Evolutionary conservation across 2,113 vertebrate species (phyloP).

Genomic region (Emydocephalus ijimae): DNA sequence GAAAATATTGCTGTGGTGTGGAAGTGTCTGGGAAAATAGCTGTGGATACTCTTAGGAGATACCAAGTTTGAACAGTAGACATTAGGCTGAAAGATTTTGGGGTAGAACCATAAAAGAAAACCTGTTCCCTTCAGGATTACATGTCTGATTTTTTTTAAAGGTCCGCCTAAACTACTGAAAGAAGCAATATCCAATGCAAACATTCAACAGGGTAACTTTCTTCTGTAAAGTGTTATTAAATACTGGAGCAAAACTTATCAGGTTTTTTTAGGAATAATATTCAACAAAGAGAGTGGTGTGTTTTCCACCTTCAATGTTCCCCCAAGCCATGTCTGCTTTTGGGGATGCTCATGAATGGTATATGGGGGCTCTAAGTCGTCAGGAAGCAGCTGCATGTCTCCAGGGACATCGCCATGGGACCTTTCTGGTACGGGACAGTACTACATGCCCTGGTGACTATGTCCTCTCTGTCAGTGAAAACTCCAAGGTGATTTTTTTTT

Average conservation of each 20-base stretch:
- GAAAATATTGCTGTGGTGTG: neutral
- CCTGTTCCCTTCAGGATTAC: neutral
- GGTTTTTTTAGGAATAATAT: neutral
- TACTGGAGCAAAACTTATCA: neutral
- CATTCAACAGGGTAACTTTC: neutral
- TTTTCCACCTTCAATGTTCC: neutral
- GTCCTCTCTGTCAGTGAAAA: conserved; percentile 27
- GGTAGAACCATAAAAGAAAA: neutral
- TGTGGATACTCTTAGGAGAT: neutral
- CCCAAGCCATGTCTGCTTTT: conserved; percentile 31
- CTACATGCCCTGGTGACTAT: conserved; percentile 18
- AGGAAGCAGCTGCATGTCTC: conserved; percentile 26
- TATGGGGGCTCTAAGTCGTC: conserved; percentile 30
- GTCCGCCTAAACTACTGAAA: neutral
- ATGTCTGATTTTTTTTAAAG: neutral
- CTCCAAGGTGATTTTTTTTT: conserved; percentile 18
- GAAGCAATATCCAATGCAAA: neutral
- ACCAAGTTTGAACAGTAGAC: neutral
- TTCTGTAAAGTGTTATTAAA: neutral
- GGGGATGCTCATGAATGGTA: conserved; percentile 33
- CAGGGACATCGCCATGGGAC: conserved; percentile 30
- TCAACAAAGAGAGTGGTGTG: neutral
- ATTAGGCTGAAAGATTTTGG: neutral
- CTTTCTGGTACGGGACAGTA: conserved; percentile 31
- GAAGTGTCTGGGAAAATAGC: neutral